Conservation (phyloP, 2,113 vertebrate genomes). For the Ochotona curzoniae region DNA sequence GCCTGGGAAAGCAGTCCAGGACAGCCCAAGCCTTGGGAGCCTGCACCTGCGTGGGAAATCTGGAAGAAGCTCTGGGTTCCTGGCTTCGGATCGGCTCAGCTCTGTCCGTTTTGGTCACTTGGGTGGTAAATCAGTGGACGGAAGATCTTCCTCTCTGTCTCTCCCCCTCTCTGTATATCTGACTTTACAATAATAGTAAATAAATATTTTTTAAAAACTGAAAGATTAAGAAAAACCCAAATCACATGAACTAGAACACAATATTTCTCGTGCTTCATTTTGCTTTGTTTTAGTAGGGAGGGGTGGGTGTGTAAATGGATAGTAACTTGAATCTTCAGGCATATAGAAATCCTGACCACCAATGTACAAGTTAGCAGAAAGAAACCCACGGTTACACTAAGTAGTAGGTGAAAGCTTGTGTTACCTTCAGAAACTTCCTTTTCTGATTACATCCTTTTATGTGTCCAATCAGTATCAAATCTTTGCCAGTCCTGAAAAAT, state of each 20-base stretch:
- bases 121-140: too few relatives aligned
- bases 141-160: too few relatives aligned
- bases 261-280: not conserved
- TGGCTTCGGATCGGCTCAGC: too few relatives aligned
- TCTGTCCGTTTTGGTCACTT: too few relatives aligned
- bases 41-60: too few relatives aligned
- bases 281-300: not conserved
- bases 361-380: conserved; percentile 19
- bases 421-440: conserved; percentile 27
- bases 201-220: too few relatives aligned
- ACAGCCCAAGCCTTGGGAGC: too few relatives aligned
- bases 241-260: not conserved
- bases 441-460: not conserved
- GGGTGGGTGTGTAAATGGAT: not conserved
- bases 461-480: not conserved
- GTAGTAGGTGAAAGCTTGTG: not conserved
- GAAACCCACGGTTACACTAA: conserved; percentile 33
- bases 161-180: too few relatives aligned
- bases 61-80: too few relatives aligned
- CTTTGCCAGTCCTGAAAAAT: conserved; percentile 31
- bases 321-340: conserved; percentile 32
- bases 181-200: too few relatives aligned
- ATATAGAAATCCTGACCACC: not conserved
- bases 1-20: too few relatives aligned
- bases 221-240: too few relatives aligned